Evolutionary conservation across 2,888 invertebrate species (phyloP), one percentile per base, ranked within the genome.

Genomic region (Leucoma salicis): DNA sequence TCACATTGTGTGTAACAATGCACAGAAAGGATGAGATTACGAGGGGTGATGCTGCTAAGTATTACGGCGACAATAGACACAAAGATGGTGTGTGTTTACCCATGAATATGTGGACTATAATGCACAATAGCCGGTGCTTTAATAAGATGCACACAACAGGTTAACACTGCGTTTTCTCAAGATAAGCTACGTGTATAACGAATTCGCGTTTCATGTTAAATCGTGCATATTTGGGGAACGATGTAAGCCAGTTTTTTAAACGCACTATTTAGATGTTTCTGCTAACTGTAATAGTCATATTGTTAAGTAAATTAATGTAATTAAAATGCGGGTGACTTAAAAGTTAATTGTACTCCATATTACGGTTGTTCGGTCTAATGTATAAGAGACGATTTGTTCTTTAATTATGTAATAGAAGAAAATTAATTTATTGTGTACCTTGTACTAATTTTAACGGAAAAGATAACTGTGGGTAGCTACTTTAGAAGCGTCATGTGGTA

Each of bases 11-110:
- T 44, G 49, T 57, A 59, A 85, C 81, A 82, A 84, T 76, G 67
- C 69, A 66, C 46, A 74, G 72, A 81, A 77, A 74, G 66, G 81
- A 79, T 66, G 73, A 66, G 72, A 83, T 82, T 78, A 78, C 71
- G 75, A 85, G 83, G 88, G 88, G 82, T 77, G 83, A 85, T 75
- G 78, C 78, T 81, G 85, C 83, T 86, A 87, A 87, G 87, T 86
- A 88, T 83, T 76, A 75, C 78, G 57, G 58, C 59, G 70, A 89
- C 88, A 88, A 88, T 82, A 64, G 73, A 66, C 60, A 88, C 81
- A 89, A 88, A 83, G 79, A 66, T 62, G 79, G 81, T 86, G 87
- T 88, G 81, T 89, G 89, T 89, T 89, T 89, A 88, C 87, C 82
- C 85, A 89, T 89, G 89, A 89, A 89, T 84, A 84, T 82, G 76